A percentile compares a stretch with the other conserved stretches of the same genome.
Evolutionary conservation across 2,113 vertebrate species (phyloP).

Genomic region (Spea multiplicata): DNA sequence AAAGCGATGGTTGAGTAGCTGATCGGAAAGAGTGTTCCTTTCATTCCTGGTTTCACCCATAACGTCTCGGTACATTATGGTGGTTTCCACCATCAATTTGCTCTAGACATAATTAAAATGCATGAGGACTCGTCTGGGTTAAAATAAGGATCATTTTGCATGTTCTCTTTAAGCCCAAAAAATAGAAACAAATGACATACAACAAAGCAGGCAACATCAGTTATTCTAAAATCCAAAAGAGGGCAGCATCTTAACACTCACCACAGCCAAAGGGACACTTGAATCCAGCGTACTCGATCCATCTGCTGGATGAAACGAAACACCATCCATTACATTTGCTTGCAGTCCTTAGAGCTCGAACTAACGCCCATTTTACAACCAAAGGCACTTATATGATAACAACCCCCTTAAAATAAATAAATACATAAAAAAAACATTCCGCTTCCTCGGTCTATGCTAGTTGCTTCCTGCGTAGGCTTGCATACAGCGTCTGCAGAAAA

Average conservation of each 20-base stretch:
- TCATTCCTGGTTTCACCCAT: too few relatives aligned
- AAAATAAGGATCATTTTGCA: too few relatives aligned
- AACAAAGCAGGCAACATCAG: not conserved
- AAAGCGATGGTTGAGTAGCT: too few relatives aligned
- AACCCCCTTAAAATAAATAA: constrained; percentile 10
- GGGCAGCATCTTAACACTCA: constrained; percentile 26
- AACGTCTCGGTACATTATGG: too few relatives aligned
- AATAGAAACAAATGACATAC: too few relatives aligned
- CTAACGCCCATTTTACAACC: constrained; percentile 27
- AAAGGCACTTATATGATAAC: constrained; percentile 43
- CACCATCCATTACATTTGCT: constrained; percentile 35
- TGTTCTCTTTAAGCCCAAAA: too few relatives aligned
- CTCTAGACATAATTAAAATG: too few relatives aligned
- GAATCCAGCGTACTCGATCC: constrained; percentile 10
- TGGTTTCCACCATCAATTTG: too few relatives aligned
- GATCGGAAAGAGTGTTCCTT: too few relatives aligned
- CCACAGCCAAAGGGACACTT: not conserved
- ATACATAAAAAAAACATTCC: constrained; percentile 22
- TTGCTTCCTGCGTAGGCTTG: constrained; percentile 36
- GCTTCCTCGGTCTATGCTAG: constrained; percentile 19
- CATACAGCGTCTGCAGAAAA: not conserved
- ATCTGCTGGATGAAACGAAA: constrained; percentile 37
- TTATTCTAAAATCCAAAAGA: constrained; percentile 16
- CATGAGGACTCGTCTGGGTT: too few relatives aligned
- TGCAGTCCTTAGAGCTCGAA: constrained; percentile 23